Conservation (phyloP, 2,888 invertebrate genomes). For the Phrixothrix hirtus region DNA sequence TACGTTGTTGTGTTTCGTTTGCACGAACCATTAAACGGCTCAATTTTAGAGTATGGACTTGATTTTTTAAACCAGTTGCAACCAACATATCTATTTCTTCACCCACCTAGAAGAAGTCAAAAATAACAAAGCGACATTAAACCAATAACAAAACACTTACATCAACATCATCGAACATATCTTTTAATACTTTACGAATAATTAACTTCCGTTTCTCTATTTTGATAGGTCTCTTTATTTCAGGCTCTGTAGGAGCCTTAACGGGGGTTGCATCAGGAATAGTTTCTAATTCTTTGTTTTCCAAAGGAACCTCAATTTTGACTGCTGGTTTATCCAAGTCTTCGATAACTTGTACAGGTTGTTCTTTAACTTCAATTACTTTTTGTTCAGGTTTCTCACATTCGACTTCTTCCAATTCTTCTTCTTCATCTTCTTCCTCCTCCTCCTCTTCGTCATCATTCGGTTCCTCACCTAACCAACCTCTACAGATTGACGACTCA, state of each 20-base stretch:
- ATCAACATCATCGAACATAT: slow-evolving; percentile 67
- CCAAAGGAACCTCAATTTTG: too few relatives aligned
- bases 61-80: slow-evolving; percentile 82
- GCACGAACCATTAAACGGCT: slow-evolving; percentile 92
- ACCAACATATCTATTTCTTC: slow-evolving; percentile 84
- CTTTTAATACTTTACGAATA: slow-evolving; percentile 50
- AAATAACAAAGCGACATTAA: slow-evolving; percentile 21
- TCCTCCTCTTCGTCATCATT: slow-evolving; percentile 69
- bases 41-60: slow-evolving; percentile 84
- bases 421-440: slow-evolving; percentile 57
- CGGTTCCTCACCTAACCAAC: slow-evolving; percentile 93
- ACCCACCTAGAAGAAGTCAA: slow-evolving; percentile 67
- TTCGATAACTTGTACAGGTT: slow-evolving; percentile 6
- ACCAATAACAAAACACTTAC: slow-evolving; percentile 48
- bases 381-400: slow-evolving; percentile 46
- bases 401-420: slow-evolving; percentile 51
- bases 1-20: slow-evolving; percentile 76
- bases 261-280: slow-evolving; percentile 5
- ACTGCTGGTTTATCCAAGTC: slow-evolving; percentile 7
- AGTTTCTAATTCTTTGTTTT: too few relatives aligned
- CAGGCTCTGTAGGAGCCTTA: slow-evolving; percentile 21
- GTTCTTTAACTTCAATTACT: slow-evolving; percentile 56
- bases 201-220: slow-evolving; percentile 41
- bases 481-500: slow-evolving; percentile 85
- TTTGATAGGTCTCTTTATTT: slow-evolving; percentile 50